Percentiles rank a stretch among this genome's conserved stretches.
Evolutionary conservation across 2,797 vertebrate genomes (phyloP).

Genomic region (Melanotaenia boesemani): DNA sequence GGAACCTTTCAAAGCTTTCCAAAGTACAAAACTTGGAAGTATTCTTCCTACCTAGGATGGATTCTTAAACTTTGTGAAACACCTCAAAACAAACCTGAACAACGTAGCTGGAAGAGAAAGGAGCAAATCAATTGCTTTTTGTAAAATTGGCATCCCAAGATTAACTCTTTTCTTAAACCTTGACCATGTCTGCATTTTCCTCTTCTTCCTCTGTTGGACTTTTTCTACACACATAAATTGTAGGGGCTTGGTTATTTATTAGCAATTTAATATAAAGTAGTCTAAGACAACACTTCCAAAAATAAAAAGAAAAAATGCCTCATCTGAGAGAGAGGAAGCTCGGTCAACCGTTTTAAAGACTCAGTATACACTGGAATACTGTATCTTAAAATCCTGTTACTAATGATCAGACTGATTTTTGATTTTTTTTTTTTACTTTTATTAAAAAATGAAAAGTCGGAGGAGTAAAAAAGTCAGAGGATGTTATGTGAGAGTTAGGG

Average conservation of each 20-base stretch:
- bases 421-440: no score
- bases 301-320: no score
- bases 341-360: neutral
- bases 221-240: neutral
- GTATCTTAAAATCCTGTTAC: neutral
- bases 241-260: no score
- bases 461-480: neutral
- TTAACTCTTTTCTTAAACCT: neutral
- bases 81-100: neutral
- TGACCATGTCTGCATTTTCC: neutral
- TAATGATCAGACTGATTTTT: no score
- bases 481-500: neutral
- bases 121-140: neutral
- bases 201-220: neutral
- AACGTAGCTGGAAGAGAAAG: no score
- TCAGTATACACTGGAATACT: neutral
- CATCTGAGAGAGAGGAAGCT: neutral
- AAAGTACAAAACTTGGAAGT: neutral
- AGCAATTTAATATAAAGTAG: no score
- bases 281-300: no score
- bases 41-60: neutral
- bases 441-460: neutral
- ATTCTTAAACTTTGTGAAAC: neutral
- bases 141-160: neutral
- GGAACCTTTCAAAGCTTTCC: neutral